Evolutionary conservation across 2,888 invertebrate species (phyloP), one percentile per base, ranked within the genome.

Genomic region (Dasypolia templi): DNA sequence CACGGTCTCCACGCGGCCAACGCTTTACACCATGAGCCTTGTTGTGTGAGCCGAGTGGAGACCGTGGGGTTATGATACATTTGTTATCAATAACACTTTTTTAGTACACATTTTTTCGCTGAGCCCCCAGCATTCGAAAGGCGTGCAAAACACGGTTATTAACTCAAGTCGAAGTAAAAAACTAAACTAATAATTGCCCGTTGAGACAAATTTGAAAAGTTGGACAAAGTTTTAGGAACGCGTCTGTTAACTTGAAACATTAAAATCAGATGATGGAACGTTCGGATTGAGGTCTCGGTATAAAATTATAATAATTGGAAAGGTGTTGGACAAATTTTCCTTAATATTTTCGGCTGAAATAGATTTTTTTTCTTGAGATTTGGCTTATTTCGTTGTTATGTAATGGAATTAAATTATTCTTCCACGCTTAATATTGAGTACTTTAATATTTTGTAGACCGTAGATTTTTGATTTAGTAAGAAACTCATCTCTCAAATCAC

Each of bases 201-300:
- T 85, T 87, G 88, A 88, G 91, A 92, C 89, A 91, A 92, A 93
- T 92, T 92, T 79, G 88, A 85, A 91, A 92, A 93, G 90, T 92
- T 92, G 46, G n/a, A 29, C 72, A 46, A 86, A 89, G 87, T 89
- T 91, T 84, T 72, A 73, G 44, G 44, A 85, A 86, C 89, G 86
- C 91, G 90, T 91, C 91, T 91, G 89, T 85, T 84, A 88, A 88
- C 87, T 87, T 88, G 83, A 89, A 90, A 88, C 88, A 89, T 91
- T 90, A 88, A 86, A 86, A 79, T 72, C 83, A 90, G 87, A 87
- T 75, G 72, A 85, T 77, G 70, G 61, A 79, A 81, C 39, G 63
- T 55, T 81, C 6, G 81, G 81, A 87, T 87, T 82, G 83, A 78
- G 82, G 87, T 79, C 85, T 73, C 32, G 17, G 70, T 55, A 67